Conservation (phyloP, 2,113 vertebrate genomes). For the Tupaia tana region DNA sequence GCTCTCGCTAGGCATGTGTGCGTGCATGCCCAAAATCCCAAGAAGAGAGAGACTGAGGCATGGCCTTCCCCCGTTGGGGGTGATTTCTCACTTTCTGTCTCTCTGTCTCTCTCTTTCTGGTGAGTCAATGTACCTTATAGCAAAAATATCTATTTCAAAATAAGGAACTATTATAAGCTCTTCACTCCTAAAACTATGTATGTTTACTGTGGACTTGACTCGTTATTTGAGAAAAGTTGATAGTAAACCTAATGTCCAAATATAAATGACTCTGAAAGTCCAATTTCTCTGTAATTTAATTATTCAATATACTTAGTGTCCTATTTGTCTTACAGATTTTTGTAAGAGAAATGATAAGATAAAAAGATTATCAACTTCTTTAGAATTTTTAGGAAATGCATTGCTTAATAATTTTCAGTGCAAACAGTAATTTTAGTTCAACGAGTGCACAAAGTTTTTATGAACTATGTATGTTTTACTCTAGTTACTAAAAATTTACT, state of each 20-base stretch:
- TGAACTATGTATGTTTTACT: background rate
- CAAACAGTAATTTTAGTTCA: background rate
- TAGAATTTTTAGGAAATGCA: background rate
- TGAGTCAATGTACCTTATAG: too few relatives aligned
- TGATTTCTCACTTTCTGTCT: too few relatives aligned
- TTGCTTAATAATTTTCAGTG: background rate
- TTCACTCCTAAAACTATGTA: background rate
- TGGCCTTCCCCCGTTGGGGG: too few relatives aligned
- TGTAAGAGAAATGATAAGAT: background rate
- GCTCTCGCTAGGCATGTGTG: too few relatives aligned
- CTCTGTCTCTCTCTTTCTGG: too few relatives aligned
- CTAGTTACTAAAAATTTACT: background rate
- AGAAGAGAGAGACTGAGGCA: too few relatives aligned
- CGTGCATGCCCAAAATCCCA: too few relatives aligned
- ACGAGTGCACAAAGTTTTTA: background rate
- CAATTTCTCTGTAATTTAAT: background rate
- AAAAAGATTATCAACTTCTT: background rate
- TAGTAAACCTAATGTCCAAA: background rate
- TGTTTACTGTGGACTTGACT: background rate
- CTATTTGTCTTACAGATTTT: background rate
- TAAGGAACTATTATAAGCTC: background rate
- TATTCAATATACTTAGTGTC: background rate
- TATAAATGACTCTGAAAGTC: background rate
- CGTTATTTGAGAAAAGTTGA: background rate
- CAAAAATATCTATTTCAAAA: too few relatives aligned